Evolutionary conservation across 2,113 vertebrate species (phyloP).

Genomic region (Oreotrochilus melanogaster): DNA sequence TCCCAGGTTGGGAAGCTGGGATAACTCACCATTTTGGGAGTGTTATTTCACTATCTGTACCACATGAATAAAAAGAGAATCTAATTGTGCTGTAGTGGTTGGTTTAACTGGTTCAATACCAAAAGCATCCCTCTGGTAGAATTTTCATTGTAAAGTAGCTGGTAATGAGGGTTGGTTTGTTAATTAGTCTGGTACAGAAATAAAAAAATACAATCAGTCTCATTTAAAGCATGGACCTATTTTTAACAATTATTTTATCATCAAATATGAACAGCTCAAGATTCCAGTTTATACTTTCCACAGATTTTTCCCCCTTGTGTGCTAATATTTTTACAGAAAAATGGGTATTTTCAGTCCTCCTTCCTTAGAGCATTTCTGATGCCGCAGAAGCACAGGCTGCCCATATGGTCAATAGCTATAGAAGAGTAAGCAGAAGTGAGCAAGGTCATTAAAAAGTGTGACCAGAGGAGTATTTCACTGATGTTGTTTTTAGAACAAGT

Average conservation of each 20-base stretch:
- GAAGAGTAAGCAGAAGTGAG: slow-evolving; percentile 11
- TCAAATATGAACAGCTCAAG: background rate
- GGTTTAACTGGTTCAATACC: background rate
- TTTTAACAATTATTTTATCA: background rate
- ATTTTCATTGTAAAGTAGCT: background rate
- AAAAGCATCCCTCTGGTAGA: background rate
- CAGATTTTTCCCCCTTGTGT: rapidly evolving
- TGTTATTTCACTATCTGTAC: background rate
- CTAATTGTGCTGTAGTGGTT: background rate
- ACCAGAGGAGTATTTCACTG: slow-evolving; percentile 54
- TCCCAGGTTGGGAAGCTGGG: background rate
- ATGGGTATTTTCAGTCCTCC: background rate
- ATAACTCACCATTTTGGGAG: background rate
- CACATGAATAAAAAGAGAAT: background rate
- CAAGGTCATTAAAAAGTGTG: slow-evolving; percentile 73
- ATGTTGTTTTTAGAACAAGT: slow-evolving; percentile 82
- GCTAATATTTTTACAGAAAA: background rate
- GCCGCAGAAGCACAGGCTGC: background rate
- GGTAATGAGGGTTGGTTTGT: background rate
- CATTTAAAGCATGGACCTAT: background rate
- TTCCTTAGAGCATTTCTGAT: background rate
- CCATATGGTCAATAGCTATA: background rate
- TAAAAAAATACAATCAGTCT: background rate
- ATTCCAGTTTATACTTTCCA: background rate
- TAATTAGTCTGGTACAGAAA: background rate